These are phyloP conservation scores for Beris chalybata DNA, from an alignment of 2,888 invertebrate genomes.

Conservation along the genomic window DNA sequence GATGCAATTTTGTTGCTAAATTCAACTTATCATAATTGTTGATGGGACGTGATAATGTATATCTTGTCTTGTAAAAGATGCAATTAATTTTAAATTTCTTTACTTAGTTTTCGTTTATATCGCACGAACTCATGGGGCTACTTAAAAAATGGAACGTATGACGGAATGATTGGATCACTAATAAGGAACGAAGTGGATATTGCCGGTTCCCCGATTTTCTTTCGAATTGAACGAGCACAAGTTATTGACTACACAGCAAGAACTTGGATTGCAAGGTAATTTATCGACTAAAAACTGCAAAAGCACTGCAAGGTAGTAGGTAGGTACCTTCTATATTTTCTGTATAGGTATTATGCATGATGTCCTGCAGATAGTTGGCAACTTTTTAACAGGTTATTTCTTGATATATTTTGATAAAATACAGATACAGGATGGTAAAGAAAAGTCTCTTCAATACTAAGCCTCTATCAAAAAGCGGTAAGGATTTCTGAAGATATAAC, in stretches of 20 bases:
- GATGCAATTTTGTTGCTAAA: not conserved
- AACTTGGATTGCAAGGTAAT: constrained; percentile 65
- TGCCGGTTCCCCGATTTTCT: constrained; percentile 68
- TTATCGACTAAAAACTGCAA: too few species aligned
- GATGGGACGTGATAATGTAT: not conserved
- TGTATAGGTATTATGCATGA: too few species aligned
- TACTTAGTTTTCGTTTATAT: constrained; percentile 45
- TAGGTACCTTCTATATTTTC: too few species aligned
- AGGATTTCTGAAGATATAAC: too few species aligned
- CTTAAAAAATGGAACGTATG: constrained; percentile 61
- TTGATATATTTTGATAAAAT: too few species aligned
- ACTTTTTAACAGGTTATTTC: too few species aligned
- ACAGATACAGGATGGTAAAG: too few species aligned
- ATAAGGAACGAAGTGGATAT: constrained; percentile 64
- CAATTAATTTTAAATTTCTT: not conserved
- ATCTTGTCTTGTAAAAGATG: not conserved
- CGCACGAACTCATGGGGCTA: constrained; percentile 68
- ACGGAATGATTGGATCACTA: constrained; percentile 66
- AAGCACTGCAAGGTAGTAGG: too few species aligned
- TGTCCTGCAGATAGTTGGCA: too few species aligned
- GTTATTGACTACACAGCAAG: constrained; percentile 64
- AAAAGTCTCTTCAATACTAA: too few species aligned
- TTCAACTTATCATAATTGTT: not conserved
- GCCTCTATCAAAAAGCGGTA: too few species aligned
- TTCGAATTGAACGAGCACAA: constrained; percentile 63